phyloP scores from a whole-genome alignment of 2,888 invertebrate genomes.

The Leptodirus hochenwartii region DNA sequence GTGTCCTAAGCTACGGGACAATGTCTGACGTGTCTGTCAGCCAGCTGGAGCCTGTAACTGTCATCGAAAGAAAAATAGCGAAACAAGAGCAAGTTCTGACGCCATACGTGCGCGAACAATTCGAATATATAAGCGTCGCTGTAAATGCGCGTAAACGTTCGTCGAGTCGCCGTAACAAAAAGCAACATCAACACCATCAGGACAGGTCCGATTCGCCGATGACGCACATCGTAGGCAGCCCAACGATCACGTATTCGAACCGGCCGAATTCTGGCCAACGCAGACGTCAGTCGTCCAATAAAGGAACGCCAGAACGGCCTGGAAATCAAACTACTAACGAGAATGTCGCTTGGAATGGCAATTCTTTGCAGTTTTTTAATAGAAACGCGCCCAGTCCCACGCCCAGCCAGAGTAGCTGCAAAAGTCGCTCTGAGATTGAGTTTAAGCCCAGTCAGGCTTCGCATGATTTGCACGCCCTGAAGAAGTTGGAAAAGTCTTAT shows the following conservation, averaged over 20 bases:
- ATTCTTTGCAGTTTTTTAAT: constrained; percentile 45
- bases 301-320: constrained; percentile 18
- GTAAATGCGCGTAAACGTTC: constrained; percentile 47
- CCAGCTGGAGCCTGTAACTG: constrained; percentile 44
- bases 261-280: constrained; percentile 28
- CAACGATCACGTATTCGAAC: constrained; percentile 40
- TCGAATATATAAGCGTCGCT: constrained; percentile 54
- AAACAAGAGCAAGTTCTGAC: constrained; percentile 36
- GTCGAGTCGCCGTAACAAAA: constrained; percentile 44
- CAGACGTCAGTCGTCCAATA: constrained; percentile 33
- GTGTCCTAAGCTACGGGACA: constrained; percentile 55
- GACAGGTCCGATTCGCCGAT: constrained; percentile 52
- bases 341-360: constrained; percentile 45
- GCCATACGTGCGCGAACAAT: constrained; percentile 50
- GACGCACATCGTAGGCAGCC: constrained; percentile 37
- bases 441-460: constrained; percentile 56
- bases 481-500: constrained; percentile 66
- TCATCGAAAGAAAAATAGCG: constrained; percentile 24
- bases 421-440: constrained; percentile 24
- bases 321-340: constrained; percentile 17
- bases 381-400: constrained; percentile 33
- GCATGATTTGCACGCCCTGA: constrained; percentile 64
- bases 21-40: constrained; percentile 55
- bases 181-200: constrained; percentile 33
- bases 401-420: constrained; percentile 24